phyloP scores from a whole-genome alignment of 92 coral and sea anemone species.

The Desmophyllum pertusum region DNA sequence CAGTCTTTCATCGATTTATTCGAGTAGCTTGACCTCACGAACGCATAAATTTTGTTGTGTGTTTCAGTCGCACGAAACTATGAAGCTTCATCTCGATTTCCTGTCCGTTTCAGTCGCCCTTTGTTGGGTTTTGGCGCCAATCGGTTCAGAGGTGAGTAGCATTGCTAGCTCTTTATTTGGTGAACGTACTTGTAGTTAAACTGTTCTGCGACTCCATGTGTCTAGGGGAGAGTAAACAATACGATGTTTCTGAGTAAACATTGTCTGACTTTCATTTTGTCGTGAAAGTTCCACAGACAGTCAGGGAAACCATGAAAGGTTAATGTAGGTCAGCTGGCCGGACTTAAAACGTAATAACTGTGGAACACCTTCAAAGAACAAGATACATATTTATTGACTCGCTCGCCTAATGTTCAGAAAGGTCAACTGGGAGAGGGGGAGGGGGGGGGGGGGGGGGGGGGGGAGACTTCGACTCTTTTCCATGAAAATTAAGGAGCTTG shows the following conservation, averaged over 20 bases:
- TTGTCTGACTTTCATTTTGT: constrained; percentile 10
- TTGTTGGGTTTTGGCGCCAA: constrained; percentile 43
- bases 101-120: background rate
- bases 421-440: background rate
- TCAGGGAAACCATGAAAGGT: background rate
- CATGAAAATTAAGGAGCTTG: background rate
- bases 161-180: constrained; percentile 2
- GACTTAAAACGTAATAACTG: background rate
- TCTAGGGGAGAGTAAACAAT: background rate
- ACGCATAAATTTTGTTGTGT: background rate
- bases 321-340: background rate
- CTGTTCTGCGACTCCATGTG: background rate
- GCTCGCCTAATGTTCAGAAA: background rate
- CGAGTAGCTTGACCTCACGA: background rate
- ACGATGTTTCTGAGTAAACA: constrained; percentile 13
- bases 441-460: background rate
- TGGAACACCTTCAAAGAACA: background rate
- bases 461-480: background rate
- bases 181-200: constrained; percentile 7
- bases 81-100: constrained; percentile 9
- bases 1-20: background rate
- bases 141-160: constrained; percentile 34
- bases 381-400: background rate
- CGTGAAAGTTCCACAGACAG: background rate
- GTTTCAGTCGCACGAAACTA: background rate